These are phyloP conservation scores for Zygogramma bicolorata DNA, from an alignment of 2,888 invertebrate genomes.

Conservation along the genomic window DNA sequence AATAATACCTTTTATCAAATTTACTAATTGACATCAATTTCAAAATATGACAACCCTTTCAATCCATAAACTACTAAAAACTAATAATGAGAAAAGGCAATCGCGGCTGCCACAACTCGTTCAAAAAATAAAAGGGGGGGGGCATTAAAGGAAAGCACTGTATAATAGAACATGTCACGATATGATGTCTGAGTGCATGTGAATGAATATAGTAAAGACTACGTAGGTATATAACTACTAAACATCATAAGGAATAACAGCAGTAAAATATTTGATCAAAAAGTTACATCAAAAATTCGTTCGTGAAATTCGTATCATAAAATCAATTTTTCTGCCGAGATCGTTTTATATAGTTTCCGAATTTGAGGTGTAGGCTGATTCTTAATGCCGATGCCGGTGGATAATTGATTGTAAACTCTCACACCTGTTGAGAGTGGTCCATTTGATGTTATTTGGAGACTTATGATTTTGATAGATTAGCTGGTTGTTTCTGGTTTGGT, in stretches of 20 bases:
- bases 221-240: constrained; percentile 1
- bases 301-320: not conserved
- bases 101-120: no score
- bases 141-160: no score
- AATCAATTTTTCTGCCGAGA: not conserved
- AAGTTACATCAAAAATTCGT: not conserved
- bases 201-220: not conserved
- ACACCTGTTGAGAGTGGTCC: not conserved
- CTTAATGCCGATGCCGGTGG: not conserved
- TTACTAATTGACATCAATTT: no score
- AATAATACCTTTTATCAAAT: no score
- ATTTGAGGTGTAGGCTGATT: constrained; percentile 7
- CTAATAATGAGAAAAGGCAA: no score
- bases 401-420: not conserved
- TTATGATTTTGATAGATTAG: constrained; percentile 8
- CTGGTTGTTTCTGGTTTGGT: constrained; percentile 7
- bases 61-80: no score
- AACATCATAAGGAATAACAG: not conserved
- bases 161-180: constrained; percentile 3
- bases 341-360: not conserved
- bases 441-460: not conserved
- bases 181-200: not conserved
- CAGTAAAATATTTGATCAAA: not conserved
- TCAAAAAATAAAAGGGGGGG: no score
- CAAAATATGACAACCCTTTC: no score